phyloP scores from a whole-genome alignment of 1,140 invertebrate species.

The Microplitis mediator region DNA sequence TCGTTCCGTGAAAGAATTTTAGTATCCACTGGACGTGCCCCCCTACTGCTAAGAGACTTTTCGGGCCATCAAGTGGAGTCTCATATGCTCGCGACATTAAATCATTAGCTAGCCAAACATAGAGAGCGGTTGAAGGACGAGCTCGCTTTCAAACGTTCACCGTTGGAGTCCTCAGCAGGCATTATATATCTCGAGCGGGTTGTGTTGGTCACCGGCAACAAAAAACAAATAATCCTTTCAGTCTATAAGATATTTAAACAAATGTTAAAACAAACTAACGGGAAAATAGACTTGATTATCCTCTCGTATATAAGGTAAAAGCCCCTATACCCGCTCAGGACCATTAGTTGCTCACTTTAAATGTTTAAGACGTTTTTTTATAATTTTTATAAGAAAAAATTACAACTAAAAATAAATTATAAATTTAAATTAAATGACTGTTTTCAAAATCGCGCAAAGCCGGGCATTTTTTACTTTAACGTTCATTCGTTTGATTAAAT shows the following conservation, averaged over 20 bases:
- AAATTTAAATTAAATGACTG: no score
- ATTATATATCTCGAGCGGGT: slow-evolving; percentile 39
- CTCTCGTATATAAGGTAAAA: no score
- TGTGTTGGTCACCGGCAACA: slow-evolving; percentile 34
- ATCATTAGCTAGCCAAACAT: slow-evolving; percentile 50
- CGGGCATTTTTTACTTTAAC: no score
- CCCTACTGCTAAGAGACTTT: slow-evolving; percentile 44
- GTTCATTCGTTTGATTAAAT: no score
- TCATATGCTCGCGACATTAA: slow-evolving; percentile 34
- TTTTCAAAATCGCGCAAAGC: no score
- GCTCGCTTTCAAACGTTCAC: slow-evolving; percentile 50
- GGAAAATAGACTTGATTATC: no score
- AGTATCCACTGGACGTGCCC: slow-evolving; percentile 30
- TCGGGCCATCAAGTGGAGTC: slow-evolving; percentile 30
- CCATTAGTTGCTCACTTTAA: no score
- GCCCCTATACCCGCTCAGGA: no score
- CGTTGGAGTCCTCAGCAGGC: slow-evolving; percentile 53
- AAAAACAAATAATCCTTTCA: slow-evolving; percentile 49
- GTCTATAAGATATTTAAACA: slow-evolving; percentile 60
- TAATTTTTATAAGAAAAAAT: no score
- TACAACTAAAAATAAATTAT: no score
- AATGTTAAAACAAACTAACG: slow-evolving; percentile 10
- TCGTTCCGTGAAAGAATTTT: slow-evolving; percentile 49
- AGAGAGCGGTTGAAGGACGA: slow-evolving; percentile 41
- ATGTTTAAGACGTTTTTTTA: no score